Evolutionary conservation across 2,797 vertebrate genomes (phyloP), one percentile per base, ranked within the genome.

Genomic region (Myotis pilosus): DNA sequence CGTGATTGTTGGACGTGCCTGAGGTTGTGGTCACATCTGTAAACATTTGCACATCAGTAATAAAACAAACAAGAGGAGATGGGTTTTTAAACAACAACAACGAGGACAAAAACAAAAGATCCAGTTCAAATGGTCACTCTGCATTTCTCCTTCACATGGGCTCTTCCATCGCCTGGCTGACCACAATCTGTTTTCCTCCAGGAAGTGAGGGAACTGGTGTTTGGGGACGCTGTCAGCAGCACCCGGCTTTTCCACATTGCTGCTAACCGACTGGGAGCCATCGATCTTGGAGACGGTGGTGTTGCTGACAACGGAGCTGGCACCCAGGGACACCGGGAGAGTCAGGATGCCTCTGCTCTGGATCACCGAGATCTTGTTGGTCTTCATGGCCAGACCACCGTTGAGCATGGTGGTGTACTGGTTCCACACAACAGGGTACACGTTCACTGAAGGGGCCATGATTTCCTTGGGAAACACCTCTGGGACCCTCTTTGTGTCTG

Each of bases 361-460:
- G 97, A 99, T 99, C 97, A 99, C 99, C 0, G 99, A 99, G 93
- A 99, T 99, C 97, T 99, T 99, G 1, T 99, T 99, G 97, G 99
- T 98, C 98, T 99, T 99, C 99, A 99, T 98, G 41, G 99, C 98
- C 95, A 99, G 98, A 22, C 99, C 99, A 0, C 99, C 99, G 9
- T 98, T 99, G 97, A 99, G 99, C 92, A 99, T 99, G 11, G 99
- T 98, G 13, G 99, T 98, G 1, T 99, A 99, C 98, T 99, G 99
- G 98, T 99, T 99, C 99, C 99, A 99, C 86, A 99, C 96, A 2
- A 98, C 98, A 0, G 99, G 98, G 97, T 99, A 99, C 88, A 99
- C 98, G 97, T 98, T 99, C 93, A 99, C 98, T 0, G 99, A 97
- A 17, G 99, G 98, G 7, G 98, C 98, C n/a, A 98, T 93, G 86